Percentiles rank a stretch among this genome's conserved stretches.
Evolutionary conservation across 2,888 invertebrate genomes (phyloP).

Genomic region (Stenoptilia bipunctidactyla): DNA sequence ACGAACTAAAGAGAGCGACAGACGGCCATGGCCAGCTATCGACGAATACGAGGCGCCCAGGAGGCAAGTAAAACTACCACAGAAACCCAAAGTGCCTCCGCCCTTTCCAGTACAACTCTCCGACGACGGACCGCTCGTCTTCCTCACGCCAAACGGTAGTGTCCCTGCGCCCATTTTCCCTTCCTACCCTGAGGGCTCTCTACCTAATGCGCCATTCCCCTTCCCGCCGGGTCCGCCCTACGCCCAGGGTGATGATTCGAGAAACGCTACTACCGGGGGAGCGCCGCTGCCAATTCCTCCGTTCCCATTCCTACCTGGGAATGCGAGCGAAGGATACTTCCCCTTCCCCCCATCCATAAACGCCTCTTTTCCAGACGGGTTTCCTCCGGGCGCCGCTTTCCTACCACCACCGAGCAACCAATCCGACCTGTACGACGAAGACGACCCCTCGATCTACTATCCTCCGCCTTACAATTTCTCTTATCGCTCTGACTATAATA

Average conservation of each 20-base stretch:
- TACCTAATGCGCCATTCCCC: constrained; percentile 69
- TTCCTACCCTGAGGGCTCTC: constrained; percentile 73
- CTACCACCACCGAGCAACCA: constrained; percentile 80
- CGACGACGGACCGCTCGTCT: constrained; percentile 88
- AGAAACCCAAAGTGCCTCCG: constrained; percentile 87
- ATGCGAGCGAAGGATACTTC: constrained; percentile 67
- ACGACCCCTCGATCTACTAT: constrained; percentile 92
- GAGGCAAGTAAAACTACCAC: constrained; percentile 87
- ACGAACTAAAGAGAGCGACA: constrained; percentile 51
- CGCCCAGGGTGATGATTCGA: constrained; percentile 70
- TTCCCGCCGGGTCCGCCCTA: constrained; percentile 70
- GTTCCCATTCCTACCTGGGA: constrained; percentile 73
- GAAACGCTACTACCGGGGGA: constrained; percentile 77
- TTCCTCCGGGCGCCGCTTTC: constrained; percentile 69
- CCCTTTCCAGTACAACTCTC: constrained; percentile 93
- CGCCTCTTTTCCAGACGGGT: constrained; percentile 70
- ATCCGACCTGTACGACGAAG: constrained; percentile 86
- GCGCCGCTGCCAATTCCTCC: constrained; percentile 74
- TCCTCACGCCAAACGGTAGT: constrained; percentile 85
- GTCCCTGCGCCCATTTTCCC: constrained; percentile 78
- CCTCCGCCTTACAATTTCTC: constrained; percentile 92
- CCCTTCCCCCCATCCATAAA: constrained; percentile 70
- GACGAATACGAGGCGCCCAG: constrained; percentile 87
- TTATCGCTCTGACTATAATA: constrained; percentile 82
- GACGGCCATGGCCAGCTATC: constrained; percentile 81